phyloP scores from a whole-genome alignment of 2,113 vertebrate species.

The Percopsis transmontana region DNA sequence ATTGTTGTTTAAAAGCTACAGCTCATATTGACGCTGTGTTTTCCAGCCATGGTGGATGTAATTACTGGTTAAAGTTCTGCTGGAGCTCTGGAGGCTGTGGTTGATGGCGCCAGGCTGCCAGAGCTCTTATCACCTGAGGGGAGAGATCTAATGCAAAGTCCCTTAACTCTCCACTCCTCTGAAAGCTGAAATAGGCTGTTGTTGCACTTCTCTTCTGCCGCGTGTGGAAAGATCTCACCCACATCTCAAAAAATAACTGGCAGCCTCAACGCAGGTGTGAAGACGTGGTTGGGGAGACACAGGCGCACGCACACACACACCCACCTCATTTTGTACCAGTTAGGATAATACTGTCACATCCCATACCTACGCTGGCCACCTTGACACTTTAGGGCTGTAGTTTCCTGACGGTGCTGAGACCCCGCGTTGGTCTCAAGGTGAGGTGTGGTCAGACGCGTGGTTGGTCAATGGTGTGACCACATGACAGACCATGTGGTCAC shows the following conservation, averaged over 20 bases:
- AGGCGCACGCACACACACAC: not conserved
- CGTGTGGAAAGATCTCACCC: not conserved
- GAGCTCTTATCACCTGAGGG: conserved; percentile 22
- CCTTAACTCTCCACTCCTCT: conserved; percentile 36
- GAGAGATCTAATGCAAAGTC: conserved; percentile 37
- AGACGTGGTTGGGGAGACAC: not conserved
- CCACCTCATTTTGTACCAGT: not conserved
- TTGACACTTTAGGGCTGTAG: no score
- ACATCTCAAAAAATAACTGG: not conserved
- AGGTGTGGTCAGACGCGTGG: no score
- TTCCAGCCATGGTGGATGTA: conserved; percentile 19
- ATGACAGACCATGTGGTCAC: no score
- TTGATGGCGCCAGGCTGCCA: conserved; percentile 33
- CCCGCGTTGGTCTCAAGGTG: no score
- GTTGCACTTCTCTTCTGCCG: not conserved
- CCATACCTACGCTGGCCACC: no score
- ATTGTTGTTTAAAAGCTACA: conserved; percentile 38
- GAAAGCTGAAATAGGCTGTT: conserved; percentile 3
- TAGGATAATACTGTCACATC: not conserved
- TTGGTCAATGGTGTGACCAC: no score
- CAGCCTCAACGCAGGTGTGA: not conserved
- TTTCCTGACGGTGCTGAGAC: no score
- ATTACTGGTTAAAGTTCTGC: conserved; percentile 28
- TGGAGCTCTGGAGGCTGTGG: conserved; percentile 10
- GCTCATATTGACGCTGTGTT: conserved; percentile 46